Percentiles rank a stretch among this genome's conserved stretches.
These are phyloP conservation scores for Hippocampus guttulatus DNA, from an alignment of 2,113 vertebrate genomes.

Conservation along the genomic window DNA sequence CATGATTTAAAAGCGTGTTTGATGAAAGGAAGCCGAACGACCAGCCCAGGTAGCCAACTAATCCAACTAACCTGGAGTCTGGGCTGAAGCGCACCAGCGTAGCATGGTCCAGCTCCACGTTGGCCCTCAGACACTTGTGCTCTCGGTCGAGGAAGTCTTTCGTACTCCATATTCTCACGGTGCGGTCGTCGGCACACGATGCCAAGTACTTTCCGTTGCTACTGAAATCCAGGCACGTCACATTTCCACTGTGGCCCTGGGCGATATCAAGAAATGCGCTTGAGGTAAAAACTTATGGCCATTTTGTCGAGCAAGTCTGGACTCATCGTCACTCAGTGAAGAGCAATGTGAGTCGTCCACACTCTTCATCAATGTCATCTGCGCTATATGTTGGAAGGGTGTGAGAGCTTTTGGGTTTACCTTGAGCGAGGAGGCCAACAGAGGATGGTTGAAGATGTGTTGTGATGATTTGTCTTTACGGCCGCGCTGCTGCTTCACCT, in stretches of 20 bases:
- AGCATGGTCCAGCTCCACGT: constrained; percentile 86
- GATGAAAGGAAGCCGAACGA: not conserved
- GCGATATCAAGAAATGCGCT: not conserved
- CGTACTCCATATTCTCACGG: constrained; percentile 90
- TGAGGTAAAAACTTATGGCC: not conserved
- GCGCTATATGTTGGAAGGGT: not conserved
- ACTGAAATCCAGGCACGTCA: constrained; percentile 91
- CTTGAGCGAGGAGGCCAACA: constrained; percentile 85
- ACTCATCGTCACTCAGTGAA: too few relatives aligned
- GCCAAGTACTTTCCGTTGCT: constrained; percentile 93
- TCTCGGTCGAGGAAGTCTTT: constrained; percentile 87
- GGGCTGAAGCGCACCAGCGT: constrained; percentile 87
- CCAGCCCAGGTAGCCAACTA: not conserved
- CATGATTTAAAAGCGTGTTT: too few relatives aligned
- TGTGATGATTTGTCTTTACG: constrained; percentile 80
- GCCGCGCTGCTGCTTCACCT: constrained; percentile 69
- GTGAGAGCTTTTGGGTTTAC: constrained; percentile 55
- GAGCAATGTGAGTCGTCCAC: too few relatives aligned
- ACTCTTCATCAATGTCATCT: not conserved
- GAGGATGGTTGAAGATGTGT: constrained; percentile 79
- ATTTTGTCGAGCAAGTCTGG: not conserved
- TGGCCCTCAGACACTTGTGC: constrained; percentile 85
- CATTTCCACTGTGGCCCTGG: constrained; percentile 82
- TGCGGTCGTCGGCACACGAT: constrained; percentile 87
- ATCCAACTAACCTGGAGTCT: constrained; percentile 80